A percentile compares a stretch with the other conserved stretches of the same genome.
These are phyloP conservation scores for Falco punctatus DNA, from an alignment of 2,113 vertebrate genomes.

Conservation along the genomic window DNA sequence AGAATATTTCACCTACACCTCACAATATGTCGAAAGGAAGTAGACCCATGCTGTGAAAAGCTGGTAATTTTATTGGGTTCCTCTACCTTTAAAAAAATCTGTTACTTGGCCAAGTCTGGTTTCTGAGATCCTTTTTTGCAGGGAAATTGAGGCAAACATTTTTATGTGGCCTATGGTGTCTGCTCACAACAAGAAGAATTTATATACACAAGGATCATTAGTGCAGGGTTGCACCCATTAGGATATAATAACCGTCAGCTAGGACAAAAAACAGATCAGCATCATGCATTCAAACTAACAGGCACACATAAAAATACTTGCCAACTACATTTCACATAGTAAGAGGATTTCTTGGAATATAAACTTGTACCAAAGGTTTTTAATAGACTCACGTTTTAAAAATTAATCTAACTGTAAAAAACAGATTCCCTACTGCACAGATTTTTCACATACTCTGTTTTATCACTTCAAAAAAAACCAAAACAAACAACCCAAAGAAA, in stretches of 20 bases:
- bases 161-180: constrained; percentile 93
- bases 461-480: not conserved
- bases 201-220: constrained; percentile 95
- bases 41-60: constrained; percentile 89
- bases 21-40: constrained; percentile 87
- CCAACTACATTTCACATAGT: constrained; percentile 68
- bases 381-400: not conserved
- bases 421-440: not conserved
- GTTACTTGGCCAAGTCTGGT: constrained; percentile 83
- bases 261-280: constrained; percentile 94
- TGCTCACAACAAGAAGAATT: constrained; percentile 90
- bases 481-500: not conserved
- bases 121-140: constrained; percentile 85
- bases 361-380: constrained; percentile 47
- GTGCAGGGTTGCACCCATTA: constrained; percentile 93
- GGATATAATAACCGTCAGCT: constrained; percentile 93
- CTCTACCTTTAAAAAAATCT: constrained; percentile 87
- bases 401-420: not conserved
- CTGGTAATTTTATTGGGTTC: constrained; percentile 87
- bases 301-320: constrained; percentile 83
- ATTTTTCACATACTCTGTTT: not conserved
- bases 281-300: constrained; percentile 85
- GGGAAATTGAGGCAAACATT: constrained; percentile 87
- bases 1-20: constrained; percentile 90
- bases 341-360: constrained; percentile 39